These are phyloP conservation scores for Eurypyga helias DNA, from an alignment of 2,113 vertebrate species.

Conservation along the genomic window DNA sequence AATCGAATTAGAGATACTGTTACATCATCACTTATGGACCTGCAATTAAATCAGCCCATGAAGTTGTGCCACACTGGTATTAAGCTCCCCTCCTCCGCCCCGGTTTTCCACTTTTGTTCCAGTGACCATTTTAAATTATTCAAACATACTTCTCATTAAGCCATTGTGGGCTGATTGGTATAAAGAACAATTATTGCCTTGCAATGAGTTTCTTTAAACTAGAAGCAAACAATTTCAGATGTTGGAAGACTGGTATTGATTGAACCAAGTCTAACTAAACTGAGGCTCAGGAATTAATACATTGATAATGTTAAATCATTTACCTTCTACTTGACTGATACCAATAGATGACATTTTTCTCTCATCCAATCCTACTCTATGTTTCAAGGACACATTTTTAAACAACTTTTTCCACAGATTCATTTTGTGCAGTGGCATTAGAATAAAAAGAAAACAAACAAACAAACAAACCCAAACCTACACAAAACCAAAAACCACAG, in stretches of 20 bases:
- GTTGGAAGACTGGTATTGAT: neutral
- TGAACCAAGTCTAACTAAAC: neutral
- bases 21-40: neutral
- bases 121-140: neutral
- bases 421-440: neutral
- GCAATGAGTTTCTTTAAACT: neutral
- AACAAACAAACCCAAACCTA: no score
- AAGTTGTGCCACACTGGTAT: neutral
- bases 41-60: neutral
- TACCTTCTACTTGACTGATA: neutral
- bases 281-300: neutral
- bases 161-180: neutral
- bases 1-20: neutral
- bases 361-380: neutral
- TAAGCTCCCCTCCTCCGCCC: neutral
- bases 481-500: neutral
- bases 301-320: neutral
- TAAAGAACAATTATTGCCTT: neutral
- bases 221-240: neutral
- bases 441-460: neutral
- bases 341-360: neutral
- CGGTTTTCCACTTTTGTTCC: neutral
- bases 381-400: neutral
- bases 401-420: no score
- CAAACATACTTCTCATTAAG: neutral